phyloP scores from a whole-genome alignment of 2,113 vertebrate species.

The Hemiscyllium ocellatum region DNA sequence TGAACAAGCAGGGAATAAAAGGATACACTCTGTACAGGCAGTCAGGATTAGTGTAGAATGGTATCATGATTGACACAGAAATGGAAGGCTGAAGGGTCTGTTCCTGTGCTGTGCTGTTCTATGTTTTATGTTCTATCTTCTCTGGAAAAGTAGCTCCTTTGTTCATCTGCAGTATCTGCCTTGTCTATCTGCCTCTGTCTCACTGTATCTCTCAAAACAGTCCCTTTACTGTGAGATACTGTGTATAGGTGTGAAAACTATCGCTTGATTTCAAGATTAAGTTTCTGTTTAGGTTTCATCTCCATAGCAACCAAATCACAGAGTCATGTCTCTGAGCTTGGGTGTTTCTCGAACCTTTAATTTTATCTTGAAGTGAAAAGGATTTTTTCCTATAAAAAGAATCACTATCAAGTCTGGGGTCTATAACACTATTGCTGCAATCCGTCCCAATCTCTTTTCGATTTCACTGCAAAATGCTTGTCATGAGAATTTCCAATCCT shows the following conservation, averaged over 20 bases:
- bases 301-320: neutral
- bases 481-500: neutral
- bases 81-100: too few relatives aligned
- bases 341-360: neutral
- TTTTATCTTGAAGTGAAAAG: neutral
- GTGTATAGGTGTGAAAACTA: neutral
- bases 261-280: neutral
- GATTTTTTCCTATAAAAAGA: neutral
- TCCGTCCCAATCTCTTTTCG: neutral
- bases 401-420: neutral
- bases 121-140: neutral
- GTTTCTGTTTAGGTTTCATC: neutral
- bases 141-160: neutral
- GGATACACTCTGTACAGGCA: too few relatives aligned
- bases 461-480: neutral
- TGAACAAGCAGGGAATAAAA: too few relatives aligned
- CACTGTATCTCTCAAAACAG: neutral
- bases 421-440: neutral
- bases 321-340: neutral
- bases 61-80: too few relatives aligned
- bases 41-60: too few relatives aligned
- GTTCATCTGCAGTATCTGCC: neutral
- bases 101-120: too few relatives aligned
- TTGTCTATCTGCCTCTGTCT: neutral
- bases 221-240: neutral